phyloP scores from a whole-genome alignment of 1,140 invertebrate species.

The Scaptodrosophila lebanonensis region DNA sequence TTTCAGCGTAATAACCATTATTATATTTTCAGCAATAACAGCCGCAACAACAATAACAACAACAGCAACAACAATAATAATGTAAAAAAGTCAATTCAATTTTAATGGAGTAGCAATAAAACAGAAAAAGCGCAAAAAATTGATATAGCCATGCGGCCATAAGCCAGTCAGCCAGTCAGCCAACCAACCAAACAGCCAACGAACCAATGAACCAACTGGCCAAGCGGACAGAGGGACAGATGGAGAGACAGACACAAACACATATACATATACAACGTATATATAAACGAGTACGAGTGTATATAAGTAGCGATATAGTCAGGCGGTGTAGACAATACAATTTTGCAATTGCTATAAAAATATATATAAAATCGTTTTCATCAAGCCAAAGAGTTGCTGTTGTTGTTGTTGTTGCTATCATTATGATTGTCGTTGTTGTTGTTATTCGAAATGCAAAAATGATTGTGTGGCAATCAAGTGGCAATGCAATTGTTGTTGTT shows the following conservation, averaged over 20 bases:
- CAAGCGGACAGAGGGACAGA: slow-evolving; percentile 17
- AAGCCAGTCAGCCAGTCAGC: slow-evolving; percentile 3
- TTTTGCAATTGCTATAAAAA: slow-evolving; percentile 75
- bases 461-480: slow-evolving; percentile 58
- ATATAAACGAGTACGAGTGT: slow-evolving; percentile 10
- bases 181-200: too few relatives aligned
- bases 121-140: slow-evolving; percentile 69
- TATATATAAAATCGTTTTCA: slow-evolving; percentile 76
- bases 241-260: background rate
- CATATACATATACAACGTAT: background rate
- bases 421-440: background rate
- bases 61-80: slow-evolving; percentile 13
- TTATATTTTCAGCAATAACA: slow-evolving; percentile 70
- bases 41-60: slow-evolving; percentile 26
- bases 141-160: slow-evolving; percentile 43
- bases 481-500: slow-evolving; percentile 24
- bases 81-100: slow-evolving; percentile 68
- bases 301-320: slow-evolving; percentile 7
- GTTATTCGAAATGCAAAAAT: slow-evolving; percentile 48
- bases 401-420: slow-evolving; percentile 6
- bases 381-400: slow-evolving; percentile 65
- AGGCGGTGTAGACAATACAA: slow-evolving; percentile 59
- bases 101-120: slow-evolving; percentile 74
- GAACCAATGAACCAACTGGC: too few relatives aligned
- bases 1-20: slow-evolving; percentile 69